Percentiles rank a stretch among this genome's conserved stretches.
Evolutionary conservation across 37 sponge, comb jelly and placozoan species (phyloP).

Genomic region (Diacarnus erythraeanus): DNA sequence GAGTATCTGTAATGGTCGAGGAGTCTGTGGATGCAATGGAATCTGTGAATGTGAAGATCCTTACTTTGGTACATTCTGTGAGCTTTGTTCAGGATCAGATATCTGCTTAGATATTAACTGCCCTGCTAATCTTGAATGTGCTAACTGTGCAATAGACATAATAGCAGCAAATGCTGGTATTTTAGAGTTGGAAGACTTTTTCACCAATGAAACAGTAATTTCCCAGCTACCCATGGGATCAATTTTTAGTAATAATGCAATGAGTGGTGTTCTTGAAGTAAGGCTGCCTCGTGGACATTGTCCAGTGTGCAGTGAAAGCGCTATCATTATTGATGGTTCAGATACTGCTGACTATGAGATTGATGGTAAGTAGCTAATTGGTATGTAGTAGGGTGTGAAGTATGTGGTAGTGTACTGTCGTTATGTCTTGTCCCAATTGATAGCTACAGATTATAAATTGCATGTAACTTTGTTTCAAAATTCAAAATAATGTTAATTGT

Average conservation of each 20-base stretch:
- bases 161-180: neutral
- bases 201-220: neutral
- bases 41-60: constrained; percentile 23
- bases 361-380: constrained; percentile 28
- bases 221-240: neutral
- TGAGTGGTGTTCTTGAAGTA: neutral
- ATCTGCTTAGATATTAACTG: constrained; percentile 14
- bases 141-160: constrained; percentile 13
- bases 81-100: constrained; percentile 17
- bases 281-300: neutral
- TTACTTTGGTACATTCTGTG: constrained; percentile 41
- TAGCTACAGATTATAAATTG: too few relatives aligned
- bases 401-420: too few relatives aligned
- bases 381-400: too few relatives aligned
- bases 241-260: neutral
- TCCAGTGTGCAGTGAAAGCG: neutral
- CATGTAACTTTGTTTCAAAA: too few relatives aligned
- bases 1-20: constrained; percentile 8
- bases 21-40: constrained; percentile 11
- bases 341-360: constrained; percentile 8
- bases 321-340: constrained; percentile 31
- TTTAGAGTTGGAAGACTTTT: constrained; percentile 10
- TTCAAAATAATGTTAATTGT: too few relatives aligned
- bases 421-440: too few relatives aligned
- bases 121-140: neutral